These are phyloP conservation scores for Parambassis ranga DNA, from an alignment of 2,797 vertebrate species.

Conservation along the genomic window DNA sequence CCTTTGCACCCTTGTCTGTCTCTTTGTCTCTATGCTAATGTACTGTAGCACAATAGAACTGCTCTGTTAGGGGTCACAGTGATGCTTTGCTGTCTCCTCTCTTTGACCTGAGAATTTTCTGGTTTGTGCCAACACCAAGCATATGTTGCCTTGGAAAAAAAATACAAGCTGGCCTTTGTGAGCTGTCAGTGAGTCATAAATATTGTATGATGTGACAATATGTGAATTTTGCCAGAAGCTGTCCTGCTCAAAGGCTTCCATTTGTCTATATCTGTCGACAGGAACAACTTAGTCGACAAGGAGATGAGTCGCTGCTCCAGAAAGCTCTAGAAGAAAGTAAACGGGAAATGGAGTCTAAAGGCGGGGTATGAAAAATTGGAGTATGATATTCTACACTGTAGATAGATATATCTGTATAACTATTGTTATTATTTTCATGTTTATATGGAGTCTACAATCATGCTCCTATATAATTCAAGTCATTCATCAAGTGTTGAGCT, in stretches of 20 bases:
- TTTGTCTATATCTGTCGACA: slow-evolving; percentile 69
- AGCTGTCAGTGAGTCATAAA: slow-evolving; percentile 37
- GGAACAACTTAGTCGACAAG: slow-evolving; percentile 81
- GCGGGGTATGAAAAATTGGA: slow-evolving; percentile 76
- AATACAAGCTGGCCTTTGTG: slow-evolving; percentile 14
- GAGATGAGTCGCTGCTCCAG: slow-evolving; percentile 79
- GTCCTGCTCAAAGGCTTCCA: slow-evolving; percentile 34
- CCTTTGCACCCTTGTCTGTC: slow-evolving; percentile 8
- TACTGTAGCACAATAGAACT: slow-evolving; percentile 36
- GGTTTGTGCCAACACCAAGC: slow-evolving; percentile 13
- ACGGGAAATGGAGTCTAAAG: slow-evolving; percentile 77
- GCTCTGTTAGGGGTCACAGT: slow-evolving; percentile 37
- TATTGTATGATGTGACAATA: slow-evolving; percentile 40
- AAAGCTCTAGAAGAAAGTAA: slow-evolving; percentile 85
- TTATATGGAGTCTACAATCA: no score
- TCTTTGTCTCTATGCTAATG: slow-evolving; percentile 28
- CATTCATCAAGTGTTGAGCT: slow-evolving; percentile 23
- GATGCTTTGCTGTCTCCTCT: slow-evolving; percentile 24
- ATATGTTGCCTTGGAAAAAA: not conserved
- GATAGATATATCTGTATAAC: no score
- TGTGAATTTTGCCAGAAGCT: slow-evolving; percentile 49
- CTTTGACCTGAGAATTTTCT: slow-evolving; percentile 47
- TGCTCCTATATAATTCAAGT: no score
- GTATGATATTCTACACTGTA: no score
- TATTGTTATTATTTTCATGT: no score